Percentiles rank a stretch among this genome's conserved stretches.
These are phyloP conservation scores for Vanessa atalanta DNA, from an alignment of 1,140 invertebrate genomes.

Conservation along the genomic window DNA sequence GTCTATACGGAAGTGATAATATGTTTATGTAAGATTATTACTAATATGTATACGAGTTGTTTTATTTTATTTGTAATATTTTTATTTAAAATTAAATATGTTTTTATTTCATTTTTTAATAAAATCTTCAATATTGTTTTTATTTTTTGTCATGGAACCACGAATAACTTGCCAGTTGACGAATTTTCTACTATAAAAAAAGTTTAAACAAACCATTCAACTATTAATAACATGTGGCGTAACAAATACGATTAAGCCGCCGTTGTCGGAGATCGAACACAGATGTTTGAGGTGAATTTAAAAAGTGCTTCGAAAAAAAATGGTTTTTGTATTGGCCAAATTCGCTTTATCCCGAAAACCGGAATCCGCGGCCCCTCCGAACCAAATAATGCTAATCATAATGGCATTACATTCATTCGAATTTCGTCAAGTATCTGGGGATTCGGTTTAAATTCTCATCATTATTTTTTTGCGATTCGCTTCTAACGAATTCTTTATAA, in stretches of 20 bases:
- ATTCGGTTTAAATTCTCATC: conserved; percentile 56
- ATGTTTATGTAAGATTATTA: no score
- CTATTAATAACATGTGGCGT: conserved; percentile 73
- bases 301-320: conserved; percentile 62
- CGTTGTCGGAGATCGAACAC: conserved; percentile 55
- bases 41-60: no score
- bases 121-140: not conserved
- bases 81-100: not conserved
- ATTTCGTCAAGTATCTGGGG: conserved; percentile 72
- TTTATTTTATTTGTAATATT: no score
- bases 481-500: conserved; percentile 59
- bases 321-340: conserved; percentile 68
- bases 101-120: not conserved
- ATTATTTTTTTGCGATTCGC: conserved; percentile 58
- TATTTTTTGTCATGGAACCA: conserved; percentile 16
- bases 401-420: conserved; percentile 78
- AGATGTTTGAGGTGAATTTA: conserved; percentile 73
- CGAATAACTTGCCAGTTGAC: conserved; percentile 19
- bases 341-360: conserved; percentile 75
- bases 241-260: conserved; percentile 76
- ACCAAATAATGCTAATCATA: conserved; percentile 77
- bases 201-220: conserved; percentile 75
- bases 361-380: conserved; percentile 68
- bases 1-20: no score
- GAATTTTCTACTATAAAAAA: conserved; percentile 52